A percentile compares a stretch with the other conserved stretches of the same genome.
Evolutionary conservation across 2,888 invertebrate genomes (phyloP).

Genomic region (Apamea monoglypha): DNA sequence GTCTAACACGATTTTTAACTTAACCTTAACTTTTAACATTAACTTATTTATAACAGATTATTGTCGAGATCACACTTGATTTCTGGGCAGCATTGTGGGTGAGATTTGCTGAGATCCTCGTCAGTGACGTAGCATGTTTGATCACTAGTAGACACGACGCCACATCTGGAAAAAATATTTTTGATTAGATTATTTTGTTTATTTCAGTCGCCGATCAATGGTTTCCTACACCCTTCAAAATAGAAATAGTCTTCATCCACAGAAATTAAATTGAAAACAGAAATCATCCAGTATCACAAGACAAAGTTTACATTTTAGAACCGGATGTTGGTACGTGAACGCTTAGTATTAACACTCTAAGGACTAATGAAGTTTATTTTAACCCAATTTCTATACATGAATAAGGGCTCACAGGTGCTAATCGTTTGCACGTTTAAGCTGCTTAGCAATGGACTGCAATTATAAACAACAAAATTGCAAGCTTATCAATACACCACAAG

Average conservation of each 20-base stretch:
- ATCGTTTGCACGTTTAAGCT: not conserved
- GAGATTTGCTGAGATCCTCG: slow-evolving; percentile 73
- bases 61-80: slow-evolving; percentile 80
- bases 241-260: not conserved
- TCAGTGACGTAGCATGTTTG: slow-evolving; percentile 75
- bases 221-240: not conserved
- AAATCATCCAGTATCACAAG: not conserved
- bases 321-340: too few species aligned
- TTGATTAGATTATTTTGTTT: not conserved
- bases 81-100: slow-evolving; percentile 79
- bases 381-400: not conserved
- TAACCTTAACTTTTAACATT: slow-evolving; percentile 28
- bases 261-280: not conserved
- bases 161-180: slow-evolving; percentile 77
- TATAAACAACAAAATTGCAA: not conserved
- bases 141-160: slow-evolving; percentile 68
- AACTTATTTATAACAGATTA: slow-evolving; percentile 61
- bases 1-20: slow-evolving; percentile 58
- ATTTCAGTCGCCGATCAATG: not conserved
- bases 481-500: too few species aligned
- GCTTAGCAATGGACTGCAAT: not conserved
- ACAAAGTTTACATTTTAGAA: too few species aligned
- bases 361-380: too few species aligned
- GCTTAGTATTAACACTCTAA: not conserved
- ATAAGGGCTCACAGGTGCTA: not conserved